These are phyloP conservation scores for Porites australiensis DNA, from an alignment of 64 coral and sea anemone genomes.

Conservation along the genomic window DNA sequence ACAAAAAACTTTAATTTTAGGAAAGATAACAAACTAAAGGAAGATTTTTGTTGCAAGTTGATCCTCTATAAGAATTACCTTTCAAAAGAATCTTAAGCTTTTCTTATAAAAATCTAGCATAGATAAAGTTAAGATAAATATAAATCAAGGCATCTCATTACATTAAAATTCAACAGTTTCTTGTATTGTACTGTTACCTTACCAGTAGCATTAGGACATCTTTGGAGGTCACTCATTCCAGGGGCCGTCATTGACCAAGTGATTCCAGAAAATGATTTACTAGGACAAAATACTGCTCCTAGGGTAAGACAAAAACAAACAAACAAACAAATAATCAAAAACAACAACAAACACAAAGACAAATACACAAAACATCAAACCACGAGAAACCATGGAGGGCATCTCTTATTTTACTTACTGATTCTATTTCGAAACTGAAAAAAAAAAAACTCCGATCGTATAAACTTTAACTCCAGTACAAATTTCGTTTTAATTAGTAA, in stretches of 20 bases:
- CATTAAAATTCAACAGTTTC: background rate
- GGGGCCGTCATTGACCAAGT: background rate
- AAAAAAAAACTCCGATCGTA: too few species aligned
- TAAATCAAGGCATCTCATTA: background rate
- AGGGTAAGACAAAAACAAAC: background rate
- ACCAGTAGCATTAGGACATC: slow-evolving; percentile 3
- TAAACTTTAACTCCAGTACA: too few species aligned
- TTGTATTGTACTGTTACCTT: background rate
- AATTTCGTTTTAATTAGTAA: too few species aligned
- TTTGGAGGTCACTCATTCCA: slow-evolving; percentile 1
- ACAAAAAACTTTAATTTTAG: background rate
- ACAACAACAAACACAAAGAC: background rate
- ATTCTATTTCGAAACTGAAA: too few species aligned
- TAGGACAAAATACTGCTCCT: background rate
- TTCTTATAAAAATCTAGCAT: background rate
- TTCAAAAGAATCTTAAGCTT: too few species aligned
- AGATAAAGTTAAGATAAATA: background rate
- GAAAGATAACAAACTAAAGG: too few species aligned
- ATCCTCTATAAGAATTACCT: too few species aligned
- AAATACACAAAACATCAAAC: too few species aligned
- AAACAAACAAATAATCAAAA: background rate
- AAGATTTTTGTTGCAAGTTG: too few species aligned
- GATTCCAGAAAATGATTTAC: background rate
- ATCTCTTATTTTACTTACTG: too few species aligned
- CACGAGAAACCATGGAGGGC: too few species aligned